Base-by-base conservation (phyloP, 1,140 invertebrate genomes). In the Nephotettix cincticeps region DNA sequence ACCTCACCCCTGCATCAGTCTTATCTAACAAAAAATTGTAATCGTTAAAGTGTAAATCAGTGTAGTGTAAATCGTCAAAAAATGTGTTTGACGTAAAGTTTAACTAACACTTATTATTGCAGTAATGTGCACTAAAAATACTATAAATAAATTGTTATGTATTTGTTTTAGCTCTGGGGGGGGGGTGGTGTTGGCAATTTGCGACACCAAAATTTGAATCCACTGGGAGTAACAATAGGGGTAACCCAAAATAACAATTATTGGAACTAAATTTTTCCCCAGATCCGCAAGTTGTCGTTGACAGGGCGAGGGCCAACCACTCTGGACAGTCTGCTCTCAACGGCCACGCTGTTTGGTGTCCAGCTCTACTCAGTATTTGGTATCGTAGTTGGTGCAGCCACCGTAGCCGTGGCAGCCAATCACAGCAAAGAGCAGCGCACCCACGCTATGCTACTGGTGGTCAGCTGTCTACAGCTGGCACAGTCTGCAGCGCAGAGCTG, bases 401-500 rank as follows among this genome's bases (percentile, higher is more conserved):
- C 78, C 78, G 79, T 66, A 77, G 82, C 84, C 64, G 82, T 84
- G 17, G 75, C 51, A 81, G 80, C 45, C 77, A 80, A 23, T 65
- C 77, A 68, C 74, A 78, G 28, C 75, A 13, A 47, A 1, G 75
- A 77, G 29, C 75, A 75, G 17, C 45, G 74, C 0, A 73, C 80
- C 19, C 81, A 86, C 71, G 75, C 82, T 0, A 83, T 85, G 78
- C 74, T 86, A 1, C 77, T 87, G 13, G 76, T 79, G 0, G 80
- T 83, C 0, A 84, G 83, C 54, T 72, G 76, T 0, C 71, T 87
- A 1, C 82, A 87, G 61, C 73, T 89, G 1, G n/a, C 87, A 0
- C 87, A 90, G 75, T 82, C 83, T 6, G 82, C 81, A 73, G 79
- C 82, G 0, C 89, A 91, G 76, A 87, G 86, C 28, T 85, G 88